Evolutionary conservation across 2,888 invertebrate species (phyloP).

Genomic region (Galeopsomyia nigrocyanea): DNA sequence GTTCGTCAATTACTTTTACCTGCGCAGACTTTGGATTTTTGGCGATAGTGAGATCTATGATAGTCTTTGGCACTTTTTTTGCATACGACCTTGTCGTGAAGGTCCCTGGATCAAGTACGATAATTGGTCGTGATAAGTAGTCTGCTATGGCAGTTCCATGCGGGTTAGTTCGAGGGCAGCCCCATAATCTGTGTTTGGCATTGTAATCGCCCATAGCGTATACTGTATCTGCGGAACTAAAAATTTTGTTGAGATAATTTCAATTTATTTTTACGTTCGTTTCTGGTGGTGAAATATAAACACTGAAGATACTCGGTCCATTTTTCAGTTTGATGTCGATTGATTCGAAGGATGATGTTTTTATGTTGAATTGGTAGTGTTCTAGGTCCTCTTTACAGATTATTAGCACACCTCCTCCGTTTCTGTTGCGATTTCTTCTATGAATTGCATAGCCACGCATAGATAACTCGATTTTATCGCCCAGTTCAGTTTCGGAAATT

Average conservation of each 20-base stretch:
- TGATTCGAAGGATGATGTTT: conserved; percentile 17
- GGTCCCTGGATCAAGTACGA: conserved; percentile 14
- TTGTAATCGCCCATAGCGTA: conserved; percentile 20
- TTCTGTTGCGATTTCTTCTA: conserved; percentile 28
- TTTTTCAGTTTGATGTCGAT: conserved; percentile 22
- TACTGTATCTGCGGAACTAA: conserved; percentile 12
- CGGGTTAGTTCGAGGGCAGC: conserved; percentile 2
- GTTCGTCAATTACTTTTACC: conserved; percentile 10
- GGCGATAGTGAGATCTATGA: conserved; percentile 18
- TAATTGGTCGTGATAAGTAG: not conserved
- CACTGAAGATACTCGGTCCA: conserved; percentile 4
- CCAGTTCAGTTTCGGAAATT: not conserved
- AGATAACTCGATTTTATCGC: not conserved
- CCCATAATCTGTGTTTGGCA: conserved; percentile 26
- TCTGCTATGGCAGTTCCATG: not conserved
- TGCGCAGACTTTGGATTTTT: conserved; percentile 7
- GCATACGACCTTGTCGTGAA: conserved; percentile 20
- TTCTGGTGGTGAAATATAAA: conserved; percentile 16
- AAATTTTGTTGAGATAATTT: conserved; percentile 18
- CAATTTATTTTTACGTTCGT: conserved; percentile 5
- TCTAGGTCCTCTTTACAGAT: not conserved
- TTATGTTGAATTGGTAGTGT: not conserved
- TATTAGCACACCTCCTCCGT: conserved; percentile 33
- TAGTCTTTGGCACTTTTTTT: not conserved
- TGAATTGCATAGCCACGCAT: conserved; percentile 14